These are phyloP conservation scores for Torymus aiolomorphi DNA, from an alignment of 2,888 invertebrate species.

Conservation along the genomic window DNA sequence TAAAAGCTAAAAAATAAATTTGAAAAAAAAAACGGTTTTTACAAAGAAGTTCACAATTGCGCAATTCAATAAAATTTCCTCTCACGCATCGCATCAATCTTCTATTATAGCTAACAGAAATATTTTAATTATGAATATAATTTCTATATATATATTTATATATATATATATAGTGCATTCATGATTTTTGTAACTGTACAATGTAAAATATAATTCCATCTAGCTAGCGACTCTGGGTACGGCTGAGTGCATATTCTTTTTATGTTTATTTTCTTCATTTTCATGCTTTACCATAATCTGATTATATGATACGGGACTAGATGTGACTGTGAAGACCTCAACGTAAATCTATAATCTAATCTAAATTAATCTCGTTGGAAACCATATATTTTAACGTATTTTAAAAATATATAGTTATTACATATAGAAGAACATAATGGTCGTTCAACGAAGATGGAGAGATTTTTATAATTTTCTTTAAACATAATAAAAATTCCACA, in stretches of 20 bases:
- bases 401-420: not conserved
- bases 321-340: constrained; percentile 51
- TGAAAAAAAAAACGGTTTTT: constrained; percentile 35
- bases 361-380: too few relatives aligned
- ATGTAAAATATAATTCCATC: constrained; percentile 75
- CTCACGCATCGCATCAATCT: constrained; percentile 32
- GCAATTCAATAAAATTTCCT: constrained; percentile 42
- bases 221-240: constrained; percentile 71
- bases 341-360: constrained; percentile 18
- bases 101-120: constrained; percentile 39
- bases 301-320: constrained; percentile 44
- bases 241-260: constrained; percentile 64
- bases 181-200: constrained; percentile 67
- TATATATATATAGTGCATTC: constrained; percentile 68
- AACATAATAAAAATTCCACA: not conserved
- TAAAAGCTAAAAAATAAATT: constrained; percentile 16
- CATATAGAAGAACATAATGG: too few relatives aligned
- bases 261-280: constrained; percentile 55
- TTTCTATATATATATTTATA: constrained; percentile 67
- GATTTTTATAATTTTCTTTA: not conserved
- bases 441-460: too few relatives aligned
- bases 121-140: constrained; percentile 60
- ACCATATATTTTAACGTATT: not conserved
- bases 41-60: constrained; percentile 53
- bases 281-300: constrained; percentile 38